Conservation (phyloP, 2,113 vertebrate species). For the Gymnocephalus cernua region DNA sequence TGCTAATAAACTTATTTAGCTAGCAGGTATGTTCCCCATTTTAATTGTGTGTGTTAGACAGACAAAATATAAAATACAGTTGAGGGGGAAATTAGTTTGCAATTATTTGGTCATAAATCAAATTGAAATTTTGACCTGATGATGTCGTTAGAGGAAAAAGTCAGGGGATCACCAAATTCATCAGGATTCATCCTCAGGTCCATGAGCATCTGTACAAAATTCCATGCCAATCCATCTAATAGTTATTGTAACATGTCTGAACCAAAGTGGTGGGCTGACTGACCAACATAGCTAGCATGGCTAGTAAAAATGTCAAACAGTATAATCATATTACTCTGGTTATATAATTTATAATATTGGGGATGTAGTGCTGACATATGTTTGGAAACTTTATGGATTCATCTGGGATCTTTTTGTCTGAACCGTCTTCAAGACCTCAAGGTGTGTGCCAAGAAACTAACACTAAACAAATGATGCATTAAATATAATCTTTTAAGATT, state of each 20-base stretch:
- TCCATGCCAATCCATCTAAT: no score
- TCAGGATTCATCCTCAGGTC: no score
- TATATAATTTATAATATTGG: not conserved
- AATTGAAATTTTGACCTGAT: no score
- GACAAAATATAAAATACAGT: not conserved
- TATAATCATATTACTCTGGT: not conserved
- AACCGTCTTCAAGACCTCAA: not conserved
- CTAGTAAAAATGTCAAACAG: not conserved
- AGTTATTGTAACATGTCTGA: no score
- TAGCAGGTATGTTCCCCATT: not conserved
- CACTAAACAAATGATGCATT: not conserved
- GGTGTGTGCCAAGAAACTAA: not conserved
- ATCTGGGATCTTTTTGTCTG: not conserved
- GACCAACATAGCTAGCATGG: no score
- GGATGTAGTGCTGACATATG: not conserved
- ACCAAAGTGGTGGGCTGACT: no score
- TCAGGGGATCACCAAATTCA: no score
- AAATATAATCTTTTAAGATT: not conserved
- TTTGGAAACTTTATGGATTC: not conserved
- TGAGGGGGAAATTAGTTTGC: not conserved
- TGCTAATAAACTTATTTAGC: not conserved
- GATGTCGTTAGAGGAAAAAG: no score
- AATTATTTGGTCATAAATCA: no score
- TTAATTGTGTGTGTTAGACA: not conserved
- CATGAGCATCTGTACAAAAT: no score